Evolutionary conservation across 2,888 invertebrate species (phyloP), one percentile per base, ranked within the genome.

Genomic region (Folsomia candida): DNA sequence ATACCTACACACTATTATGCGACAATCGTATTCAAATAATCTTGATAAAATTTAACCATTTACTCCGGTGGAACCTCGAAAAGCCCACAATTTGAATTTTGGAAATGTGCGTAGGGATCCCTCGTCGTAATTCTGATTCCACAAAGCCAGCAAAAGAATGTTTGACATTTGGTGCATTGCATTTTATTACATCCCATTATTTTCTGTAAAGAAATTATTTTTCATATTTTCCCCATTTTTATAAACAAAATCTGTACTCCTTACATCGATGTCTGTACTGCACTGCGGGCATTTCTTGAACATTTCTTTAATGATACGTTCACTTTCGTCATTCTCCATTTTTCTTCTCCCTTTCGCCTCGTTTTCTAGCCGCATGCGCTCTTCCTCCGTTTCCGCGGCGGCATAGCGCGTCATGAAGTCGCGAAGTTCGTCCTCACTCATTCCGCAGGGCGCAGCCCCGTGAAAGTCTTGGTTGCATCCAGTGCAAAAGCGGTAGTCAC

Each of bases 381-480:
- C 54, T 54, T 6, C 54, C 54, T 54, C 54, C 6, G 6, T 20
- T 54, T 6, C 54, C 11, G 54, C 54, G 6, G 22, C n/a, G n/a
- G n/a, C 18, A 54, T 54, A 54, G 6, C 22, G 6, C n/a, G 6
- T 54, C 20, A 54, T 22, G 18, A 4, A 6, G 18, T 6, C 54
- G 18, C 11, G 6, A 6, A 54, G 6, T n/a, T 54, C 54, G 4
- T 22, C 22, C 4, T 54, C 54, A 6, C 11, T 20, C 54, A 54
- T 54, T 54, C 54, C 54, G n/a, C 54, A 54, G 6, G 18, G 54
- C 20, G 54, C 22, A 6, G 54, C 22, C 4, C 54, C 54, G n/a
- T 54, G 54, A 54, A 14, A 54, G n/a, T 6, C 54, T 54, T 54
- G 54, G n/a, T 54, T 54, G 54, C 54, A 54, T 54, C 22, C 54